Conservation (phyloP, 1,140 invertebrate species). For the Trichonephila clavipes region DNA sequence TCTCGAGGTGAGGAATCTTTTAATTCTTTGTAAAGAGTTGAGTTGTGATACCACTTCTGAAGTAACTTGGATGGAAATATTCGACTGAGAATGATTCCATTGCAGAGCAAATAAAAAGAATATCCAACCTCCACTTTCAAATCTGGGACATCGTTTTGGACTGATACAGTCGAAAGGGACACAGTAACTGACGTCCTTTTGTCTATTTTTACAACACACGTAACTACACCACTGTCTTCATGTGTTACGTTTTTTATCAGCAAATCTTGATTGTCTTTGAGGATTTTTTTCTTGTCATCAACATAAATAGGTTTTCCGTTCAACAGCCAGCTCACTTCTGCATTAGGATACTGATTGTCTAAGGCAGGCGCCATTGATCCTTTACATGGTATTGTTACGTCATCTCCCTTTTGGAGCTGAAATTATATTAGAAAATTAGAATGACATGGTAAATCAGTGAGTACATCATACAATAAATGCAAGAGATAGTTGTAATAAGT, state of each 20-base stretch:
- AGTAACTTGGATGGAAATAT: not conserved
- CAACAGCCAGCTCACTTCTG: not conserved
- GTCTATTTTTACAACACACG: not conserved
- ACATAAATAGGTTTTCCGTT: not conserved
- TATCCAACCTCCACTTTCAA: not conserved
- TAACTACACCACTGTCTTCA: slow-evolving; percentile 14
- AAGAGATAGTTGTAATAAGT: too few species aligned
- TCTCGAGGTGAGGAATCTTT: not conserved
- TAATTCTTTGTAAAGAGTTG: slow-evolving; percentile 23
- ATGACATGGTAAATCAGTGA: too few species aligned
- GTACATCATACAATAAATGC: too few species aligned
- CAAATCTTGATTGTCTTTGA: not conserved
- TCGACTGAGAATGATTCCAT: not conserved
- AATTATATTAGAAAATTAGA: not conserved
- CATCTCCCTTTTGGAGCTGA: not conserved
- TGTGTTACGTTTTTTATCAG: not conserved
- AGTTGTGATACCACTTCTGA: slow-evolving; percentile 35
- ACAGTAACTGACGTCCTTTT: not conserved
- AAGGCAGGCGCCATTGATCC: not conserved
- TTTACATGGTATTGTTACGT: slow-evolving; percentile 4
- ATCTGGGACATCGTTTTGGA: slow-evolving; percentile 35
- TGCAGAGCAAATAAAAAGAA: not conserved
- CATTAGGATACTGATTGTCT: not conserved
- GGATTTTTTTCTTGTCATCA: not conserved
- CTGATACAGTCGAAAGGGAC: slow-evolving; percentile 3